Conservation (phyloP, 2,888 invertebrate genomes). For the Augiades crinisus region DNA sequence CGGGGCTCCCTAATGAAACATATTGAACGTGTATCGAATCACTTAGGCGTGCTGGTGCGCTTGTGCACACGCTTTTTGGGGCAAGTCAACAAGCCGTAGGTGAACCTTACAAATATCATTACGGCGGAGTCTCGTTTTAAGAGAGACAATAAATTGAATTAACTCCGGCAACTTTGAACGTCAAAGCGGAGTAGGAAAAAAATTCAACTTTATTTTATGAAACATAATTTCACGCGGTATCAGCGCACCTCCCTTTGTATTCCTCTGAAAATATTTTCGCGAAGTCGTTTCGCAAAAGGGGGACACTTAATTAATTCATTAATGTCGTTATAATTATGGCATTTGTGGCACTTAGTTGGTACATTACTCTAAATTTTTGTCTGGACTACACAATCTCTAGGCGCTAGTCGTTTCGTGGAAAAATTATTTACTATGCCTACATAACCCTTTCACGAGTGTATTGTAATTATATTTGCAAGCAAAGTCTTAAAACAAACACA, state of each 20-base stretch:
- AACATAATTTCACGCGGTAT: constrained; percentile 69
- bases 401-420: constrained; percentile 1
- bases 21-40: constrained; percentile 80
- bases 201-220: constrained; percentile 63
- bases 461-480: neutral
- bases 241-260: constrained; percentile 57
- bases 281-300: constrained; percentile 57
- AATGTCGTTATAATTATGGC: constrained; percentile 63
- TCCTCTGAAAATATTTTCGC: constrained; percentile 64
- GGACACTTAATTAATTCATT: constrained; percentile 68
- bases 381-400: constrained; percentile 23
- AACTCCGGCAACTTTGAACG: constrained; percentile 68
- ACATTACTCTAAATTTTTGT: constrained; percentile 51
- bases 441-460: neutral
- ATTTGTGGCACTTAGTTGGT: constrained; percentile 53
- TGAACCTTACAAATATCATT: constrained; percentile 75
- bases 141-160: constrained; percentile 78
- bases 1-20: constrained; percentile 76
- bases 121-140: constrained; percentile 71
- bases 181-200: constrained; percentile 67
- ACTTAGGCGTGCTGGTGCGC: constrained; percentile 72
- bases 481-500: neutral
- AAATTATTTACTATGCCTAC: neutral
- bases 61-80: constrained; percentile 70
- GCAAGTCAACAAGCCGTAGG: constrained; percentile 71